Conservation (phyloP, 2,888 invertebrate species). For the Margaritifera margaritifera region DNA sequence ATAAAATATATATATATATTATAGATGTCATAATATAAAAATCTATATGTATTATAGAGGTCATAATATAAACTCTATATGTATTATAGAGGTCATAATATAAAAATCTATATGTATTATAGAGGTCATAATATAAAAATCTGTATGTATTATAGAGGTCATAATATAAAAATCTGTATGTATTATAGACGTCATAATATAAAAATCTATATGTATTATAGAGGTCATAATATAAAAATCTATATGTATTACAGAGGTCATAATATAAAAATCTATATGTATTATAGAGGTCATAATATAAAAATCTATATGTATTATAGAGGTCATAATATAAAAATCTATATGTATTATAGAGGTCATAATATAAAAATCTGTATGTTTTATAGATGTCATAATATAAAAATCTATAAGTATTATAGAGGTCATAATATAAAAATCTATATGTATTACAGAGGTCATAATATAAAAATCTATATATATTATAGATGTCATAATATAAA, state of each 20-base stretch:
- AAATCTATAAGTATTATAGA: neutral
- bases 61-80: neutral
- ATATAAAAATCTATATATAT: neutral
- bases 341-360: neutral
- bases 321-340: neutral
- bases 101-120: neutral
- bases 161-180: neutral
- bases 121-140: neutral
- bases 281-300: neutral
- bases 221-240: neutral
- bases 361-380: neutral
- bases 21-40: neutral
- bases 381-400: neutral
- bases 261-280: neutral
- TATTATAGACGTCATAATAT: neutral
- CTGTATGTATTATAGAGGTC: neutral
- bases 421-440: neutral
- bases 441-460: neutral
- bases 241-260: neutral
- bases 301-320: neutral
- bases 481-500: neutral
- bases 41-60: neutral
- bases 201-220: neutral
- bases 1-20: neutral
- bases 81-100: too few relatives aligned